Conservation (phyloP, 2,113 vertebrate genomes). For the Aegithalos caudatus region DNA sequence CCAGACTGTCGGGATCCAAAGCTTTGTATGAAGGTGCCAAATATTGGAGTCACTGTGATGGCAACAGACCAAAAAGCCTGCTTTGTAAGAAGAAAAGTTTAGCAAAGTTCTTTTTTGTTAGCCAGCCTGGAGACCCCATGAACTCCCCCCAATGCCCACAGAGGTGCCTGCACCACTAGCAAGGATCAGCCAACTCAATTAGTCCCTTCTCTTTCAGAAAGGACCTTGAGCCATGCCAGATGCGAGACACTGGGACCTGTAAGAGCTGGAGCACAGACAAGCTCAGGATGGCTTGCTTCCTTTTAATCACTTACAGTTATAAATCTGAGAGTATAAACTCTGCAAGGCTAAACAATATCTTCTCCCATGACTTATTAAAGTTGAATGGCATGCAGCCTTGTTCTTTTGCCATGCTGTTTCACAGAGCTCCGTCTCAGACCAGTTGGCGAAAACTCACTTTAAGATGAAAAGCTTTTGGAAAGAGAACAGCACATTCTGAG, state of each 20-base stretch:
- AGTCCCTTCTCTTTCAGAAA: not conserved
- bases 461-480: slow-evolving; percentile 62
- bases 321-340: slow-evolving; percentile 16
- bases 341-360: slow-evolving; percentile 31
- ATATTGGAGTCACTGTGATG: not conserved
- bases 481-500: slow-evolving; percentile 57
- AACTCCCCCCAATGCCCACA: not conserved
- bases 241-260: not conserved
- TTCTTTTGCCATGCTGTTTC: slow-evolving; percentile 30
- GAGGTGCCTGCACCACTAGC: not conserved
- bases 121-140: not conserved
- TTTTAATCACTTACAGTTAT: slow-evolving; percentile 17
- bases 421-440: not conserved
- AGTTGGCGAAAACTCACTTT: slow-evolving; percentile 1
- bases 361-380: slow-evolving; percentile 43
- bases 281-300: not conserved
- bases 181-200: not conserved
- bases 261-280: not conserved
- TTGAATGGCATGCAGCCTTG: slow-evolving; percentile 19
- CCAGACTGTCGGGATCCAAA: not conserved
- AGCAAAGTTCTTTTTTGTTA: not conserved
- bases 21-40: not conserved
- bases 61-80: not conserved
- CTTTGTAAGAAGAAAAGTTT: not conserved
- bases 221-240: not conserved